These are phyloP conservation scores for Gastrophysa polygoni DNA, from an alignment of 2,888 invertebrate species.

Conservation along the genomic window DNA sequence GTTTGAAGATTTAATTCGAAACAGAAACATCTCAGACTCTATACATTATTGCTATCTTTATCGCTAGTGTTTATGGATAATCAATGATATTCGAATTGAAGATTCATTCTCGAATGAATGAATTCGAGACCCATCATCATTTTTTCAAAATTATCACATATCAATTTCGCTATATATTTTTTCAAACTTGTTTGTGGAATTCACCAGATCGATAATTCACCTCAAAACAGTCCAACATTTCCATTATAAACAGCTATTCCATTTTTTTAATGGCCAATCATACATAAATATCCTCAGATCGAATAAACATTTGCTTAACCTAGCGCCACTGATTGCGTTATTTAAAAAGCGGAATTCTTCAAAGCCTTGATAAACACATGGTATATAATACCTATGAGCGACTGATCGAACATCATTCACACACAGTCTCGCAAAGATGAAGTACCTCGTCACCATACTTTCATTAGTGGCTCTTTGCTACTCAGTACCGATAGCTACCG, in stretches of 20 bases:
- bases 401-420: not conserved
- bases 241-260: not conserved
- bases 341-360: not conserved
- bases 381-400: not conserved
- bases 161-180: too few relatives aligned
- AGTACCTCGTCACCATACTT: conserved; percentile 30
- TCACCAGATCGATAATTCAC: too few relatives aligned
- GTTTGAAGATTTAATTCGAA: too few relatives aligned
- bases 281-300: not conserved
- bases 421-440: conserved; percentile 27
- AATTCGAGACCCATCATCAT: too few relatives aligned
- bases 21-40: too few relatives aligned
- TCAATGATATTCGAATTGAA: too few relatives aligned
- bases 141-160: too few relatives aligned
- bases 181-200: too few relatives aligned
- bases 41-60: too few relatives aligned
- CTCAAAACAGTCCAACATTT: not conserved
- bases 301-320: not conserved
- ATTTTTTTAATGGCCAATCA: not conserved
- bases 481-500: conserved; percentile 20
- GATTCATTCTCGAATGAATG: too few relatives aligned
- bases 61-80: too few relatives aligned
- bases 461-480: conserved; percentile 30
- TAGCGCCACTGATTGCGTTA: not conserved
- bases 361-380: not conserved